These are phyloP conservation scores for Anthonomus grandis DNA, from an alignment of 1,140 invertebrate species.

Conservation along the genomic window DNA sequence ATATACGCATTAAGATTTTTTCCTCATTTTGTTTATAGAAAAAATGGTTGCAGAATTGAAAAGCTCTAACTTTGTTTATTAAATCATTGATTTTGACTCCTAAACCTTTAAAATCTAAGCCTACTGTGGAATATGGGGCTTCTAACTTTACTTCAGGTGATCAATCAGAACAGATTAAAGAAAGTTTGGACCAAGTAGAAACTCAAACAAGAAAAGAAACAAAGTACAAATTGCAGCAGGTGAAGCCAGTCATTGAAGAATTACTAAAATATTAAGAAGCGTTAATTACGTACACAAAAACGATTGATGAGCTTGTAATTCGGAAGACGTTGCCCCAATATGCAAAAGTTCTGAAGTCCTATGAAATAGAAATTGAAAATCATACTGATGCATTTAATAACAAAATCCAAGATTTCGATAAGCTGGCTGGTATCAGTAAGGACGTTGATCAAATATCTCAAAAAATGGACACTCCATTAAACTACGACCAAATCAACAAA, in stretches of 20 bases:
- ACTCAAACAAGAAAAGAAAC: no score
- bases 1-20: slow-evolving; percentile 6
- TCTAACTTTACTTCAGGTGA: no score
- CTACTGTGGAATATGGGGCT: no score
- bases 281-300: neutral
- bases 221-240: no score
- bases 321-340: slow-evolving; percentile 1
- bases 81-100: neutral
- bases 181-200: no score
- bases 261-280: neutral
- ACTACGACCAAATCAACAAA: slow-evolving; percentile 10
- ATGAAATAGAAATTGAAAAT: slow-evolving; percentile 1
- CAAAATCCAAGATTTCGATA: slow-evolving; percentile 11
- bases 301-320: neutral
- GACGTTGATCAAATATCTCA: slow-evolving; percentile 14
- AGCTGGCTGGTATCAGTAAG: slow-evolving; percentile 6
- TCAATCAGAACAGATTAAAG: no score
- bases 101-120: neutral
- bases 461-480: slow-evolving; percentile 10
- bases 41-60: slow-evolving; percentile 15
- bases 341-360: neutral
- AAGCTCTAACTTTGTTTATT: neutral
- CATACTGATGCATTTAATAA: slow-evolving; percentile 14
- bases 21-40: slow-evolving; percentile 12
- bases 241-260: no score